Evolutionary conservation across 1,140 invertebrate species (phyloP).

Genomic region (Glossosoma conforme): DNA sequence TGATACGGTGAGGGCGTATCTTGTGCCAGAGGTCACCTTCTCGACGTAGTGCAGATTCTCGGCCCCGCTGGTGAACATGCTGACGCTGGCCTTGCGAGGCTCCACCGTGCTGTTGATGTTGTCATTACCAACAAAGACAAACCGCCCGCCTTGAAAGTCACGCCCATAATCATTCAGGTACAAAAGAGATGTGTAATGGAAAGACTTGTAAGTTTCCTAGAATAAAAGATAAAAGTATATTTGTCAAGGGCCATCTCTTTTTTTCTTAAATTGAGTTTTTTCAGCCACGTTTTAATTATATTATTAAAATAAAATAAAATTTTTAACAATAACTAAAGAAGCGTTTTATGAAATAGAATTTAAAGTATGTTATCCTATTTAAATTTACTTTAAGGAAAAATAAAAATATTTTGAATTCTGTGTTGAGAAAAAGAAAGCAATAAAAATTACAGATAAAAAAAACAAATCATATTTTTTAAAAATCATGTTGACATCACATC

Average conservation of each 20-base stretch:
- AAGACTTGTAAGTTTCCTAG: slow-evolving; percentile 77
- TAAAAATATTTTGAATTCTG: too few relatives aligned
- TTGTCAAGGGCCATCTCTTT: too few relatives aligned
- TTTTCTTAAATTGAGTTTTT: too few relatives aligned
- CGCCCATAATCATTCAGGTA: slow-evolving; percentile 70
- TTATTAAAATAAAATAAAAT: neutral
- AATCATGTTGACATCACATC: too few relatives aligned
- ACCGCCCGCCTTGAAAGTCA: slow-evolving; percentile 78
- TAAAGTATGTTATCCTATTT: too few relatives aligned
- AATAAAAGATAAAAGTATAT: slow-evolving; percentile 37
- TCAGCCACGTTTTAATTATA: too few relatives aligned
- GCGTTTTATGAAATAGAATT: neutral
- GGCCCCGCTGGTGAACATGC: slow-evolving; percentile 79
- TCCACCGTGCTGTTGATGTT: slow-evolving; percentile 69
- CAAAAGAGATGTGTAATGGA: slow-evolving; percentile 79
- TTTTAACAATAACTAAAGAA: neutral
- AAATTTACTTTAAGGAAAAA: too few relatives aligned
- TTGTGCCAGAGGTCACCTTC: slow-evolving; percentile 63
- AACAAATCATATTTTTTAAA: too few relatives aligned
- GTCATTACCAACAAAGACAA: slow-evolving; percentile 71
- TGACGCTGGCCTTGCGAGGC: slow-evolving; percentile 71
- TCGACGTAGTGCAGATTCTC: slow-evolving; percentile 85
- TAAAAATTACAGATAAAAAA: too few relatives aligned
- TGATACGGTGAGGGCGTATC: slow-evolving; percentile 78
- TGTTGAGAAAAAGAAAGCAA: too few relatives aligned